Conservation (phyloP, 2,113 vertebrate genomes). For the Rhineura floridana region DNA sequence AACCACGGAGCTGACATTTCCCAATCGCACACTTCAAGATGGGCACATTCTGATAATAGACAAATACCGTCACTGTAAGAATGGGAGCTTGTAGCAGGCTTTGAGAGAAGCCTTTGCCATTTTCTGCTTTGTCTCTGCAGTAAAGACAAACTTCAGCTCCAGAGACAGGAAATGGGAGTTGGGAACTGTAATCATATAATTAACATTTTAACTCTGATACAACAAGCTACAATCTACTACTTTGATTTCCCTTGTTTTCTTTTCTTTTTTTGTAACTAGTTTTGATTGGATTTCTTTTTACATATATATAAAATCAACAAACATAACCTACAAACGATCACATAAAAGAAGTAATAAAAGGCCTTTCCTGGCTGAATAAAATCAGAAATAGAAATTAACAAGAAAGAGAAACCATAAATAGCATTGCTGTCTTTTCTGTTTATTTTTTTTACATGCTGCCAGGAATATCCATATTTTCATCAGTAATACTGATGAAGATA, state of each 20-base stretch:
- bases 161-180: background rate
- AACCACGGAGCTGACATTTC: constrained; percentile 5
- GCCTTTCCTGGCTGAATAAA: background rate
- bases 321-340: background rate
- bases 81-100: background rate
- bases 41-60: constrained; percentile 1
- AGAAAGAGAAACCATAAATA: background rate
- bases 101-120: constrained; percentile 18
- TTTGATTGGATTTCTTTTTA: background rate
- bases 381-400: background rate
- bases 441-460: background rate
- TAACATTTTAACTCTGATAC: background rate
- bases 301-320: background rate
- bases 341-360: background rate
- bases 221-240: background rate
- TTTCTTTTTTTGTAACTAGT: background rate
- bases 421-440: background rate
- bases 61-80: constrained; percentile 23
- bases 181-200: background rate
- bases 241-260: background rate
- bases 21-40: constrained; percentile 3
- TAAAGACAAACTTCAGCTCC: background rate
- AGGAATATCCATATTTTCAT: background rate
- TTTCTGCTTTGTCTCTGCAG: constrained; percentile 9
- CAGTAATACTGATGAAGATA: background rate